Conservation (phyloP, 2,113 vertebrate species). For the Dermatemys mawii region DNA sequence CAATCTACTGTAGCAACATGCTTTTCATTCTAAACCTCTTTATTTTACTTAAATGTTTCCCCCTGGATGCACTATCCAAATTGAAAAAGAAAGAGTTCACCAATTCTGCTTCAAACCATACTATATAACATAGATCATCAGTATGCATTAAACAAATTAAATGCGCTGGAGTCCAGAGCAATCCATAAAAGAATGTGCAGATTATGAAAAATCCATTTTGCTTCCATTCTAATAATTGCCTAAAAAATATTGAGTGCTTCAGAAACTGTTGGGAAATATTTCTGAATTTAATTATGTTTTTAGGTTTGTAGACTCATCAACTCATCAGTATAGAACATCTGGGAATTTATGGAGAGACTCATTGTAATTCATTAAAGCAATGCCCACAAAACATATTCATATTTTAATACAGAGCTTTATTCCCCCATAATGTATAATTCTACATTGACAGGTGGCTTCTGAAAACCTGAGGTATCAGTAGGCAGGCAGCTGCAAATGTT, state of each 20-base stretch:
- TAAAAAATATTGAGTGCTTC: slow-evolving; percentile 52
- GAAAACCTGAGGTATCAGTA: not conserved
- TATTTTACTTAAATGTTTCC: slow-evolving; percentile 52
- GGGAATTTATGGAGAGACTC: slow-evolving; percentile 5
- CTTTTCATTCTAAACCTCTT: slow-evolving; percentile 57
- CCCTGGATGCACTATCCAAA: slow-evolving; percentile 41
- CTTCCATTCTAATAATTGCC: slow-evolving; percentile 50
- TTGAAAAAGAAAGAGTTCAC: slow-evolving; percentile 42
- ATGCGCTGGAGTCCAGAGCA: not conserved
- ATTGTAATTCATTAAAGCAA: not conserved
- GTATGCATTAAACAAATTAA: slow-evolving; percentile 63
- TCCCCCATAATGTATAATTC: not conserved
- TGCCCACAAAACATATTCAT: not conserved
- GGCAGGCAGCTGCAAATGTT: not conserved
- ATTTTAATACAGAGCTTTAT: not conserved
- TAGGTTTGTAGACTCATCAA: slow-evolving; percentile 6
- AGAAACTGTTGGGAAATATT: slow-evolving; percentile 31
- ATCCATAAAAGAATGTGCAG: slow-evolving; percentile 46
- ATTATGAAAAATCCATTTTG: slow-evolving; percentile 51
- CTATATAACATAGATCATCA: slow-evolving; percentile 11
- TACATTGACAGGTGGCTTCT: not conserved
- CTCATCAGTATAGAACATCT: slow-evolving; percentile 12
- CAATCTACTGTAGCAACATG: slow-evolving; percentile 43
- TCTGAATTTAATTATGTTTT: slow-evolving; percentile 50
- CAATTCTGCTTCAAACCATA: slow-evolving; percentile 47